phyloP scores from a whole-genome alignment of 2,888 invertebrate species.

The Rhagonycha lutea region DNA sequence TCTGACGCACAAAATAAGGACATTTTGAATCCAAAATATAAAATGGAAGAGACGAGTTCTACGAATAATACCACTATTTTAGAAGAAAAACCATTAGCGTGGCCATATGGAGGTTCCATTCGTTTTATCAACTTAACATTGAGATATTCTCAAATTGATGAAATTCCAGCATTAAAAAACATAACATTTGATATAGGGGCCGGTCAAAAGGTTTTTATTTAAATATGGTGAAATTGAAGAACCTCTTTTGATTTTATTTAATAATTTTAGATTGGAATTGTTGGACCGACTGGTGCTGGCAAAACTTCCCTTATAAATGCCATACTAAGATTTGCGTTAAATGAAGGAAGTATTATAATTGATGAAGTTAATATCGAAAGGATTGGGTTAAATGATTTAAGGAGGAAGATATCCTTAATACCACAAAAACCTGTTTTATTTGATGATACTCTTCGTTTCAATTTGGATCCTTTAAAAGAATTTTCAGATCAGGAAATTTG shows the following conservation, averaged over 20 bases:
- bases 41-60: not conserved
- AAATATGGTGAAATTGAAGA: not conserved
- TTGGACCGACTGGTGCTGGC: slow-evolving; percentile 86
- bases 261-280: slow-evolving; percentile 70
- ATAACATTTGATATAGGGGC: slow-evolving; percentile 65
- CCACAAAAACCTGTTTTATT: slow-evolving; percentile 57
- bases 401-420: slow-evolving; percentile 81
- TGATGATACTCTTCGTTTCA: slow-evolving; percentile 79
- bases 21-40: too few relatives aligned
- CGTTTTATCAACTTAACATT: slow-evolving; percentile 65
- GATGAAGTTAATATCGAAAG: slow-evolving; percentile 73
- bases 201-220: slow-evolving; percentile 64
- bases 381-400: slow-evolving; percentile 77
- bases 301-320: slow-evolving; percentile 82
- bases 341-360: slow-evolving; percentile 76
- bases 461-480: slow-evolving; percentile 81
- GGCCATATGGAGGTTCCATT: slow-evolving; percentile 66
- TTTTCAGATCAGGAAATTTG: slow-evolving; percentile 74
- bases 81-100: slow-evolving; percentile 24
- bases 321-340: slow-evolving; percentile 78
- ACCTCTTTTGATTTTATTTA: not conserved
- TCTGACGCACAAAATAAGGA: too few relatives aligned
- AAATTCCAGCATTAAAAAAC: slow-evolving; percentile 69
- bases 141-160: slow-evolving; percentile 64
- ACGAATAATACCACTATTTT: not conserved